These are phyloP conservation scores for Bos taurus DNA, from an alignment of 2,113 vertebrate species.

Conservation along the genomic window DNA sequence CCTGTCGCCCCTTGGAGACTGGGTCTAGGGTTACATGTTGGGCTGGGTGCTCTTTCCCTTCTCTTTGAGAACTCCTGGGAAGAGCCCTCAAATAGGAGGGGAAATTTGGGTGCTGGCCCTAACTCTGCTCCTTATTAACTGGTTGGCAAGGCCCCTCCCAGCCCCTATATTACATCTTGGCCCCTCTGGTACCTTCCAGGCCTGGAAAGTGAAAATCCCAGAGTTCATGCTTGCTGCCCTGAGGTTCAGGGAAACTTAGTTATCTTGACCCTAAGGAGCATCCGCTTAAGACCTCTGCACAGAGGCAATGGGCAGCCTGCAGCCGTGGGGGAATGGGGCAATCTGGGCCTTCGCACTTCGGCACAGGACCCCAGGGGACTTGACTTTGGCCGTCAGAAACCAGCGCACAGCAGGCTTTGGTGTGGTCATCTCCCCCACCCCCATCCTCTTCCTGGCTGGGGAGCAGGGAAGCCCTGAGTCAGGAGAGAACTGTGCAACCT, in stretches of 20 bases:
- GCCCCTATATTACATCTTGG: background rate
- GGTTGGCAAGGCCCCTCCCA: background rate
- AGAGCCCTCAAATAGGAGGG: background rate
- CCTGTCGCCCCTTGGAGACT: background rate
- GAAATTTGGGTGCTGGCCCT: background rate
- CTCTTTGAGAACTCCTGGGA: background rate
- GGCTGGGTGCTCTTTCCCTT: background rate
- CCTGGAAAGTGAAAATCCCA: background rate
- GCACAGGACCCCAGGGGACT: background rate
- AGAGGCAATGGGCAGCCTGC: background rate
- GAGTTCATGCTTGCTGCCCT: background rate
- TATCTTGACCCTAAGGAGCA: background rate
- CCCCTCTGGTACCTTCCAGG: background rate
- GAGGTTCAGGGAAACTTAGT: background rate
- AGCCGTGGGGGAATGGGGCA: background rate
- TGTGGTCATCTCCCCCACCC: background rate
- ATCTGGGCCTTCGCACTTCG: background rate
- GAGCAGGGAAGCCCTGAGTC: background rate
- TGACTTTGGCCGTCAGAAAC: background rate
- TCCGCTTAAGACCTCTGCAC: background rate
- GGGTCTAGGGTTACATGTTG: background rate
- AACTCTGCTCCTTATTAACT: background rate
- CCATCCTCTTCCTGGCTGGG: background rate
- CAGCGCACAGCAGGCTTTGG: background rate
- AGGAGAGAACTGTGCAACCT: background rate